These are phyloP conservation scores for Periparus ater DNA, from an alignment of 2,797 vertebrate species.

Conservation along the genomic window DNA sequence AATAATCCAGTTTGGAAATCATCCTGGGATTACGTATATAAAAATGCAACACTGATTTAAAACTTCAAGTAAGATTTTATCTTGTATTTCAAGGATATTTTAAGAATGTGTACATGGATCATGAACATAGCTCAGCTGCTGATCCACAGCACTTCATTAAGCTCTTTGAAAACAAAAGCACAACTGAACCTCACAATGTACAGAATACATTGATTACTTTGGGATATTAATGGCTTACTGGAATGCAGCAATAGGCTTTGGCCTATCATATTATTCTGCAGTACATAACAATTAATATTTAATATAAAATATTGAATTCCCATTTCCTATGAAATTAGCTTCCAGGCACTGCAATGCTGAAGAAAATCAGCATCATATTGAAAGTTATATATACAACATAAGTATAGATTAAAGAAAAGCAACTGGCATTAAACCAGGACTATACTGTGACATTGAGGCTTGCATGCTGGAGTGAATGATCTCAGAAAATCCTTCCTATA, in stretches of 20 bases:
- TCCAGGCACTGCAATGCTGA: background rate
- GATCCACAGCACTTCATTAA: background rate
- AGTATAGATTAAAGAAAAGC: background rate
- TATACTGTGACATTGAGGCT: background rate
- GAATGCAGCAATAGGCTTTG: background rate
- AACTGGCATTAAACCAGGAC: background rate
- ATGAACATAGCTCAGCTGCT: background rate
- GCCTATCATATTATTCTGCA: background rate
- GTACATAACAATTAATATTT: background rate
- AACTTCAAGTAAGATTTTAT: background rate
- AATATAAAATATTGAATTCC: background rate
- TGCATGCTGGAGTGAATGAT: background rate
- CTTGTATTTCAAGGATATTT: background rate
- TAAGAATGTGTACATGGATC: background rate
- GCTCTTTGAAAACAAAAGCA: background rate
- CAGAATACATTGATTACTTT: background rate
- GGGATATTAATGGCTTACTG: background rate
- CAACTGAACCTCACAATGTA: background rate
- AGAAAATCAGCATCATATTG: background rate
- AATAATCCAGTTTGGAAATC: background rate
- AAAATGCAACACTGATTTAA: background rate
- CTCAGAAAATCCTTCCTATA: background rate
- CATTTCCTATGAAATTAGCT: background rate
- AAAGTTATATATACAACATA: background rate
- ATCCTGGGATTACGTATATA: background rate